Percentiles rank a stretch among this genome's conserved stretches.
These are phyloP conservation scores for Sphenodon punctatus DNA, from an alignment of 2,797 vertebrate genomes.

Conservation along the genomic window DNA sequence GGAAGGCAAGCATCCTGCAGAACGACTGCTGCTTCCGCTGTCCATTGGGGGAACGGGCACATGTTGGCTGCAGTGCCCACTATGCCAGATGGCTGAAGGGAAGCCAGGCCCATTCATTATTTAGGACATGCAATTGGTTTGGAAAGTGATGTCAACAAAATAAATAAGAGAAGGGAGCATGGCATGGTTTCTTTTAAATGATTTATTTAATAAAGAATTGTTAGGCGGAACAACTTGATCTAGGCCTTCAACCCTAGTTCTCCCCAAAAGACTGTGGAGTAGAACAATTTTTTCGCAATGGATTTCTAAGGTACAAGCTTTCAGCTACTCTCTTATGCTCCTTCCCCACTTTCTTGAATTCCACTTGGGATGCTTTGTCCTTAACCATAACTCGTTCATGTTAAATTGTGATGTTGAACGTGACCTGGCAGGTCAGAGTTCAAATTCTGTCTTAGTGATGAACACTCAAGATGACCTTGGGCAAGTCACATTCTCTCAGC, in stretches of 20 bases:
- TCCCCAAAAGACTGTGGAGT: neutral
- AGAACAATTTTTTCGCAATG: neutral
- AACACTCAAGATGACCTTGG: too few relatives aligned
- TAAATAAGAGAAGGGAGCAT: neutral
- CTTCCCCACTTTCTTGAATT: neutral
- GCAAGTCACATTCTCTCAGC: too few relatives aligned
- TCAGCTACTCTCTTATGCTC: neutral
- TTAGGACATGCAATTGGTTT: neutral
- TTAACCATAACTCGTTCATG: neutral
- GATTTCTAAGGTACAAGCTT: neutral
- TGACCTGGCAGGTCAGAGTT: too few relatives aligned
- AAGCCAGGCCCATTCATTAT: neutral
- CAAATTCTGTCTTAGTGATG: too few relatives aligned
- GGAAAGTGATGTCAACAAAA: neutral
- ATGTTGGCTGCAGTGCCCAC: neutral
- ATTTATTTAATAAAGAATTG: neutral
- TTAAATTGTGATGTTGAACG: too few relatives aligned
- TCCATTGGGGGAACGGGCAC: too few relatives aligned
- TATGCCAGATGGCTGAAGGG: neutral
- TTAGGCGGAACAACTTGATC: neutral
- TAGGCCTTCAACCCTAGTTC: neutral
- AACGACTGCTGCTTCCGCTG: neutral
- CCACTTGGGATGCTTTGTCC: neutral
- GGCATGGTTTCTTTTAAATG: neutral
- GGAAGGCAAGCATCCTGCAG: neutral